phyloP scores from a whole-genome alignment of 2,797 vertebrate genomes.

The Oryzias sinensis region DNA sequence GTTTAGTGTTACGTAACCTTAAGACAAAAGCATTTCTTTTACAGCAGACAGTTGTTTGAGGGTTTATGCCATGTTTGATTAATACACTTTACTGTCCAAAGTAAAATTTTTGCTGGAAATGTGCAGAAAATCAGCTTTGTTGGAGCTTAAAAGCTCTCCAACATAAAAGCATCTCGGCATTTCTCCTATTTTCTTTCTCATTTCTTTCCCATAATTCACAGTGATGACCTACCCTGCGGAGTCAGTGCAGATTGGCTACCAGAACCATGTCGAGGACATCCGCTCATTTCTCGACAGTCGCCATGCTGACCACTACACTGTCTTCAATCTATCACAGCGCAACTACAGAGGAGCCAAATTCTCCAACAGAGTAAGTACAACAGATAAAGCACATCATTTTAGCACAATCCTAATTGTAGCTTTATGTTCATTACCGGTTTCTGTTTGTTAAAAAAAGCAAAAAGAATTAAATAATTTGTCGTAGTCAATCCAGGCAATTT shows the following conservation, averaged over 20 bases:
- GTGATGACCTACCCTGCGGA: conserved; percentile 99
- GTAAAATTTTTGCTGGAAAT: neutral
- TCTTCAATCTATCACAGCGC: conserved; percentile 97
- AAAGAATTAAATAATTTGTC: no score
- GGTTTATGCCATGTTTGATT: no score
- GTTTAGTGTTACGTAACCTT: no score
- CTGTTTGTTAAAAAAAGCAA: neutral
- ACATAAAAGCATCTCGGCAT: neutral
- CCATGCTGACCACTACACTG: conserved; percentile 97
- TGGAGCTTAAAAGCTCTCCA: neutral
- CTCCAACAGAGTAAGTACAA: conserved; percentile 90
- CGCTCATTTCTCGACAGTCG: conserved; percentile 94
- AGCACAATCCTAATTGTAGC: neutral
- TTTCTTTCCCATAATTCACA: conserved; percentile 40
- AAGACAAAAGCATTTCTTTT: no score
- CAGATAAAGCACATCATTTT: neutral
- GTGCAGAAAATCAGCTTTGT: neutral
- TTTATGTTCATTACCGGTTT: neutral
- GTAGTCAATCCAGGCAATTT: no score
- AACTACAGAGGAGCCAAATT: conserved; percentile 98
- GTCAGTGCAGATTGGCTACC: conserved; percentile 90
- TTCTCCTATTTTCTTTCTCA: neutral
- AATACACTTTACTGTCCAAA: neutral
- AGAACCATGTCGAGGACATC: conserved; percentile 97
- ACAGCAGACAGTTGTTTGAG: no score